Base-by-base conservation (phyloP, 2,888 invertebrate genomes). In the Drosophila dives region DNA sequence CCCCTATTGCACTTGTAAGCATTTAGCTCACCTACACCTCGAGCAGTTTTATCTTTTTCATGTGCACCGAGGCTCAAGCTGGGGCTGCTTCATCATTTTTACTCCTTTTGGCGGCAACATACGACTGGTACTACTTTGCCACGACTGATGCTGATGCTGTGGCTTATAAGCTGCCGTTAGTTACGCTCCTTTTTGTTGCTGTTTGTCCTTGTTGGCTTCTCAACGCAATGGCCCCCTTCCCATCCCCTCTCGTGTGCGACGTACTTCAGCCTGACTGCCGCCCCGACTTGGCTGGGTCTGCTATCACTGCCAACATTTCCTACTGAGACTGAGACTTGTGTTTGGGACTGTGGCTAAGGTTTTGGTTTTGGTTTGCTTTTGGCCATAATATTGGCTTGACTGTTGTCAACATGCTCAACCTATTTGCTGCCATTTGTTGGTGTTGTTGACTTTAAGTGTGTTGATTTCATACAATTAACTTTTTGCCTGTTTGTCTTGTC, bases 401-500 rank as follows among this genome's bases (percentile, higher is more conserved):
- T 69, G 72, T 72, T 78, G 81, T 76, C 80, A 80, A 78, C 68
- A 80, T 66, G 76, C 76, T 75, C 72, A 80, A 72, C 60, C 72
- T 65, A 72, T 75, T 65, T 69, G 67, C 60, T 64, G 71, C 45
- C 62, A 56, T 73, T 69, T 83, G 85, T 58, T 77, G 58, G 73
- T 73, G 83, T 73, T 88, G 81, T 90, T 86, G 86, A 86, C 86
- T 86, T 83, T 68, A 88, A 90, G 81, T 83, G 83, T 90, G 90
- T 90, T 90, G 90, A 86, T 88, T 90, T 88, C 90, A 86, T 86
- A 86, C 90, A 86, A 86, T 90, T 86, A 90, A 90, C 79, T 86
- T 86, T 88, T 90, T 78, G 90, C 75, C 81, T 79, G 90, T 90
- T 88, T 88, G 79, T 74, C 70, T 76, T 85, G 80, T 77, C 75